Conservation (phyloP, 30 jellyfish, hydroid and myxozoan genomes). For the Aurelia aurita region DNA sequence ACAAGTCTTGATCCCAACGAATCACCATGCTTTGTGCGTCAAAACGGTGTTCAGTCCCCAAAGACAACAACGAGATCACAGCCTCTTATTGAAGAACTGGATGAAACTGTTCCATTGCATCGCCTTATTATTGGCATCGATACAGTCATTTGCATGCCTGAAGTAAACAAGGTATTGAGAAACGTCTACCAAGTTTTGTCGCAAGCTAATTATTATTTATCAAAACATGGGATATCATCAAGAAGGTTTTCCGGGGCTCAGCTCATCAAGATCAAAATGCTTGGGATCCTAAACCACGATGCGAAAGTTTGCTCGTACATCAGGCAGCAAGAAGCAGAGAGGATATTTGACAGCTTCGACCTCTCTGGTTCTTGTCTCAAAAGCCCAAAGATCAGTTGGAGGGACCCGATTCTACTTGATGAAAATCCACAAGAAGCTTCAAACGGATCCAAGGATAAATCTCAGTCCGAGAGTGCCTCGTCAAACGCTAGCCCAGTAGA, state of each 20-base stretch:
- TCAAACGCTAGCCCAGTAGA: conserved; percentile 61
- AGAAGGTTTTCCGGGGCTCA: conserved; percentile 98
- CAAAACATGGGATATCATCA: conserved; percentile 96
- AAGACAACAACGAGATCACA: conserved; percentile 36
- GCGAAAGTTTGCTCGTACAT: conserved; percentile 98
- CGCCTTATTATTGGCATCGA: conserved; percentile 91
- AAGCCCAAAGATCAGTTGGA: conserved; percentile 87
- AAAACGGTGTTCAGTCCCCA: conserved; percentile 49
- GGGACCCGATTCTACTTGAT: conserved; percentile 97
- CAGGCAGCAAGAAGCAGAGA: conserved; percentile 94
- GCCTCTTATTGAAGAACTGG: conserved; percentile 50
- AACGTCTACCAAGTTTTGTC: conserved; percentile 96
- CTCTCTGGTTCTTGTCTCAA: conserved; percentile 90
- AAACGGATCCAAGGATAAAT: conserved; percentile 48
- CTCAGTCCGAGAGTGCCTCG: conserved; percentile 38
- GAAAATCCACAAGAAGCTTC: conserved; percentile 74
- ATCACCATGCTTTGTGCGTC: conserved; percentile 48
- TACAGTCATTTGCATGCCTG: conserved; percentile 98
- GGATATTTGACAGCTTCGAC: conserved; percentile 97
- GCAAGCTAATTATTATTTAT: conserved; percentile 96
- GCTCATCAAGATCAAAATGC: conserved; percentile 92
- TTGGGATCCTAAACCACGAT: conserved; percentile 94
- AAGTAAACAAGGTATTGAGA: conserved; percentile 92
- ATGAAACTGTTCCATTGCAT: conserved; percentile 76
- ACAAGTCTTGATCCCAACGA: conserved; percentile 6